Base-by-base conservation (phyloP, 2,113 vertebrate genomes). In the Sinocyclocheilus anophthalmus region DNA sequence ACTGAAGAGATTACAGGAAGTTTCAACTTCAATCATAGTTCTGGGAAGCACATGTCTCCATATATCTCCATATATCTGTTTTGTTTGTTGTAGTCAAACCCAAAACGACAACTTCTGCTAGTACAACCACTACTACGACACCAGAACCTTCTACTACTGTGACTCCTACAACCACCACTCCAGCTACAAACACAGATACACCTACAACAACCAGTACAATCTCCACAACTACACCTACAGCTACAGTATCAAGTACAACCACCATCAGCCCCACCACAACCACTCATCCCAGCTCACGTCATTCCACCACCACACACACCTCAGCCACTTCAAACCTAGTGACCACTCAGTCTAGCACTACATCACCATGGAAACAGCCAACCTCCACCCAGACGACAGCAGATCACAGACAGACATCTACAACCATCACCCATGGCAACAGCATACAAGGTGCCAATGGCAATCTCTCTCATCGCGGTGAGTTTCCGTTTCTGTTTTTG, bases 391-490 rank as follows among this genome's bases (percentile, higher is more conserved):
- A 39, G 81, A 86, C 87, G 79, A 78, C 11, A 88, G 88, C 85
- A 87, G 85, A 9, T 76, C 18, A 33, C 39, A 91, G 85, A 0
- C 86, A 85, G 6, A 79, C 0, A 0, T 48, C 85, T 8, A 91
- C 80, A 33, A 91, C 93, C 65, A 3, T 94, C 42, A 45, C 9
- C 61, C 90, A 86, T 16, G 77, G 59, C 8, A 94, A 94, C 88
- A 91, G 92, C 81, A 92, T 94, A 79, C 96, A 95, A 84, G 96
- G 95, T 26, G 95, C 95, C 86, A 96, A 97, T 87, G 96, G 91
- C 92, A 98, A 96, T 92, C 95, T 98, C 65, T 98, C 97, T 45
- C 97, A 97, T 89, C 96, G 96, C 91, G 97, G 97, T 99, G 95
- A 96, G 96, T 85, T 76, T 4, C 5, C 57, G n/a, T 42, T 83